These are phyloP conservation scores for Poeciliopsis prolifica DNA, from an alignment of 2,113 vertebrate genomes.

Conservation along the genomic window DNA sequence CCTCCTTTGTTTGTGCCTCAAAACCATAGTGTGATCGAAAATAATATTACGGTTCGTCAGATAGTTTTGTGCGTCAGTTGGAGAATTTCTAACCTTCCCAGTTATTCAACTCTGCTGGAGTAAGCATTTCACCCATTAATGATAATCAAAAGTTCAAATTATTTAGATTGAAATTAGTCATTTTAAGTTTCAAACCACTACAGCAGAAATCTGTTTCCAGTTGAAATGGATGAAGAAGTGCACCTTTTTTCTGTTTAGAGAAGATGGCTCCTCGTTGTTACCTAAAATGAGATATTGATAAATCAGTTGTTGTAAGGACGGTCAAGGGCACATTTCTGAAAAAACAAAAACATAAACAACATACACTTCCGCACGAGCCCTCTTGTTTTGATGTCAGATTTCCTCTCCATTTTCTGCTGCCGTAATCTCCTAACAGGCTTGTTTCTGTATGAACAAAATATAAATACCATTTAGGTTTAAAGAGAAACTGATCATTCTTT, in stretches of 20 bases:
- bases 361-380: conserved; percentile 76
- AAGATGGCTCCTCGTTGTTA: conserved; percentile 73
- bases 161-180: too few relatives aligned
- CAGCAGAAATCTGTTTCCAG: background rate
- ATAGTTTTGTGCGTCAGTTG: too few relatives aligned
- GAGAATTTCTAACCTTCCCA: too few relatives aligned
- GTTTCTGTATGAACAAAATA: conserved; percentile 26
- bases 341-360: conserved; percentile 5
- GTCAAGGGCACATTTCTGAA: background rate
- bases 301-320: background rate
- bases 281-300: conserved; percentile 70
- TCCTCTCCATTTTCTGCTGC: conserved; percentile 44
- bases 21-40: background rate
- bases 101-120: too few relatives aligned
- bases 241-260: conserved; percentile 86
- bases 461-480: background rate
- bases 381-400: conserved; percentile 55
- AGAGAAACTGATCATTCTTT: background rate
- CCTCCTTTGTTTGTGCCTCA: background rate
- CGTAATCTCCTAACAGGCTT: conserved; percentile 44
- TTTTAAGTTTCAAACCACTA: too few relatives aligned
- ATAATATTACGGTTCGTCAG: too few relatives aligned
- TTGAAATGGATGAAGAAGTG: background rate
- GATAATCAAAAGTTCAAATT: background rate
- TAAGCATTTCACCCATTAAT: background rate